Conservation (phyloP, 1,140 invertebrate species). For the Drosophila burlai region DNA sequence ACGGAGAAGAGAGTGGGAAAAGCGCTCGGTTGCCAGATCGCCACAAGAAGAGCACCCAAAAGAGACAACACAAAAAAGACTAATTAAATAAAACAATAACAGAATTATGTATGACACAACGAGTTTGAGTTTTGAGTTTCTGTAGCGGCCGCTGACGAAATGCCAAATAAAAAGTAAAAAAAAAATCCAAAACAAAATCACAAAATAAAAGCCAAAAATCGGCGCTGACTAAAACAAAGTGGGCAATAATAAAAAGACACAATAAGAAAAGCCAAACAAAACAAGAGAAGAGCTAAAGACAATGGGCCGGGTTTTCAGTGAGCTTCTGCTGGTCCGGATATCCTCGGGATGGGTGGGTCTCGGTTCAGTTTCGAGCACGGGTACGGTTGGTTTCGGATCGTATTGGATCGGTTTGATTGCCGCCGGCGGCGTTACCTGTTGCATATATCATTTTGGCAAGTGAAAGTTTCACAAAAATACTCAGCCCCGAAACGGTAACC, state of each 20-base stretch:
- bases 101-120: conserved; percentile 68
- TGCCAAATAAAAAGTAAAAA: conserved; percentile 64
- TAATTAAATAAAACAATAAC: conserved; percentile 59
- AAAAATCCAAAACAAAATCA: conserved; percentile 49
- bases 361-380: background rate
- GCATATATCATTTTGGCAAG: conserved; percentile 57
- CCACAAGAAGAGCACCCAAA: conserved; percentile 23
- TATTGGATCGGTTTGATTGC: conserved; percentile 34
- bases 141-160: conserved; percentile 47
- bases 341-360: conserved; percentile 48
- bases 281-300: conserved; percentile 24
- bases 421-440: conserved; percentile 49
- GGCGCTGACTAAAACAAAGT: conserved; percentile 49
- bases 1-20: conserved; percentile 27
- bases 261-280: conserved; percentile 44
- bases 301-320: conserved; percentile 44
- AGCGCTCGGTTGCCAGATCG: conserved; percentile 8
- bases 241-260: conserved; percentile 47
- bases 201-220: conserved; percentile 59
- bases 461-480: conserved; percentile 42
- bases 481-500: conserved; percentile 8
- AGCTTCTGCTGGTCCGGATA: conserved; percentile 55
- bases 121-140: conserved; percentile 49
- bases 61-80: conserved; percentile 32
- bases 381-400: conserved; percentile 1